Conservation (phyloP, 2,888 invertebrate species). For the Theretra japonica region DNA sequence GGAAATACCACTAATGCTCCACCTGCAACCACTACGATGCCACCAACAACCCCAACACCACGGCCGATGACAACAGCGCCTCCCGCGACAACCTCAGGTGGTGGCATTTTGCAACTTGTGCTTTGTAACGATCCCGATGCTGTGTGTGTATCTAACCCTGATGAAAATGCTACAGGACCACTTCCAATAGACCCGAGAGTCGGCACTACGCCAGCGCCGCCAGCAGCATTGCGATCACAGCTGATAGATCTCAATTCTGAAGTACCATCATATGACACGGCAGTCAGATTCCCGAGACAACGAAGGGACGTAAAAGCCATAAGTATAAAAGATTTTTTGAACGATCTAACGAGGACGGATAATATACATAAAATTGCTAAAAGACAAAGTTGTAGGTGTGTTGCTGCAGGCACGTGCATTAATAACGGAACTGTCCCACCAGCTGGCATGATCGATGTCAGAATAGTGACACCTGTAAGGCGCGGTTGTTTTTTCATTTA, state of each 20-base stretch:
- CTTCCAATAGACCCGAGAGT: constrained; percentile 78
- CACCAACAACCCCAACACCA: constrained; percentile 40
- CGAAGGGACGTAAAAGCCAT: constrained; percentile 52
- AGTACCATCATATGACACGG: constrained; percentile 61
- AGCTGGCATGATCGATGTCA: constrained; percentile 85
- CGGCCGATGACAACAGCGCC: constrained; percentile 42
- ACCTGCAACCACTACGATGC: constrained; percentile 33
- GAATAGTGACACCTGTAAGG: constrained; percentile 86
- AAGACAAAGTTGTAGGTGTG: constrained; percentile 76
- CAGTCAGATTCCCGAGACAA: constrained; percentile 75
- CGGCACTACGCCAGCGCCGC: constrained; percentile 71
- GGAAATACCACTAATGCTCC: constrained; percentile 37
- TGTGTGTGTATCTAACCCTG: constrained; percentile 77
- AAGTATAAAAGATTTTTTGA: constrained; percentile 44
- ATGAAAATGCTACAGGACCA: constrained; percentile 70
- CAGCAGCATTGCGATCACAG: constrained; percentile 61
- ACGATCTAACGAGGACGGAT: constrained; percentile 34
- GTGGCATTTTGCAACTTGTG: constrained; percentile 66
- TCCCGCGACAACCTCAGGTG: constrained; percentile 54
- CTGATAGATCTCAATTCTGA: constrained; percentile 69
- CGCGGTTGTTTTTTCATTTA: not conserved
- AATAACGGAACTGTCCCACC: constrained; percentile 65
- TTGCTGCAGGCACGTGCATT: constrained; percentile 68
- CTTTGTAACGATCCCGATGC: constrained; percentile 74
- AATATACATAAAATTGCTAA: constrained; percentile 61